Conservation (phyloP, 2,888 invertebrate genomes). For the Drosophila neonasuta region DNA sequence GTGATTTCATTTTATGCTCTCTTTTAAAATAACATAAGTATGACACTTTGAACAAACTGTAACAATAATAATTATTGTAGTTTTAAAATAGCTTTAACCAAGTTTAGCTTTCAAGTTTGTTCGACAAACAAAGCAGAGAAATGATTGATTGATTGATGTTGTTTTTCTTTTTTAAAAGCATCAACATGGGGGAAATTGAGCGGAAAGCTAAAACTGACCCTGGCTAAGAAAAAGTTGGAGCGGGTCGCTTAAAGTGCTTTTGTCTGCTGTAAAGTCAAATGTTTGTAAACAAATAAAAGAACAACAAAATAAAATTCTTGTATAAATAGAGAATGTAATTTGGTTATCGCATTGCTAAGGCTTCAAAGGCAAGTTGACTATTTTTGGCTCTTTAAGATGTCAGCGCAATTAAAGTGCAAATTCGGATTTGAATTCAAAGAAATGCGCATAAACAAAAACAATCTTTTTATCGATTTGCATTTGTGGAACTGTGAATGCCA, state of each 20-base stretch:
- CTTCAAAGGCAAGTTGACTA: constrained; percentile 24
- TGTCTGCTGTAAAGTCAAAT: not conserved
- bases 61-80: not conserved
- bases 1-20: constrained; percentile 7
- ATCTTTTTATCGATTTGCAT: constrained; percentile 37
- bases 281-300: constrained; percentile 2
- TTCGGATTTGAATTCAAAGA: constrained; percentile 29
- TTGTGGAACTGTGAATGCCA: constrained; percentile 16
- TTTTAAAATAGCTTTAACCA: not conserved
- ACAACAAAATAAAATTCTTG: not conserved
- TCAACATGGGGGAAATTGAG: constrained; percentile 15
- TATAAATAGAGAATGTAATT: constrained; percentile 8
- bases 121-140: not conserved
- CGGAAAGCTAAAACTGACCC: constrained; percentile 9
- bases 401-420: constrained; percentile 13
- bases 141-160: constrained; percentile 15
- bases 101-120: not conserved
- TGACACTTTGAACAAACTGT: not conserved
- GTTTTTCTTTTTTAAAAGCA: constrained; percentile 12
- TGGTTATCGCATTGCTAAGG: constrained; percentile 29
- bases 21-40: not conserved
- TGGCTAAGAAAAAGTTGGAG: not conserved
- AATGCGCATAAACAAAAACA: constrained; percentile 42
- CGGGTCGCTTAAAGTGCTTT: not conserved
- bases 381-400: constrained; percentile 14